Evolutionary conservation across 2,797 vertebrate genomes (phyloP).

Genomic region (Limosa lapponica): DNA sequence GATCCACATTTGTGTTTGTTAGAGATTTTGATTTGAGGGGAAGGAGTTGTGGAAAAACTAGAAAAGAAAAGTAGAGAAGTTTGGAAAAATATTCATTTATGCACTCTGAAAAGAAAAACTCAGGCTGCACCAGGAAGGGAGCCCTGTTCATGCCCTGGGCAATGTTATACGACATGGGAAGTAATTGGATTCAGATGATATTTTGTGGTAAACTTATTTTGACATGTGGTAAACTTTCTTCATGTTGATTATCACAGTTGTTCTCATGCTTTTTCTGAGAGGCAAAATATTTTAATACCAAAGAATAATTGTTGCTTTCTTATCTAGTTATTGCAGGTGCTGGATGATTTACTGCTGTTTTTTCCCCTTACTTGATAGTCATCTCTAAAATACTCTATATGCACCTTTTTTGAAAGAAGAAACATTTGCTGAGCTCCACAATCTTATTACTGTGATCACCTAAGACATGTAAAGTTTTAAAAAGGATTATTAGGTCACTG

Average conservation of each 20-base stretch:
- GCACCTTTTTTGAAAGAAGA: neutral
- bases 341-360: slow-evolving; percentile 3
- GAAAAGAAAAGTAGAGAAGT: neutral
- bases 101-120: neutral
- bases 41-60: neutral
- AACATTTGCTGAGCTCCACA: neutral
- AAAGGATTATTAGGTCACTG: neutral
- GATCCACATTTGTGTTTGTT: neutral
- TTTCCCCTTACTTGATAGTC: neutral
- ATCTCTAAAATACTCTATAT: neutral
- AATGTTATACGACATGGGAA: neutral
- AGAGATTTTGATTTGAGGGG: neutral
- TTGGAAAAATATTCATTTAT: neutral
- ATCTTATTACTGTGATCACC: neutral
- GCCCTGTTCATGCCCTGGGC: neutral
- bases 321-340: slow-evolving; percentile 27
- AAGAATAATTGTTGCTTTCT: slow-evolving; percentile 49
- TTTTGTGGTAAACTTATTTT: slow-evolving; percentile 33
- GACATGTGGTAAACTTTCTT: slow-evolving; percentile 26
- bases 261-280: slow-evolving; percentile 26
- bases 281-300: slow-evolving; percentile 36
- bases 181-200: slow-evolving; percentile 50
- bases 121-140: neutral
- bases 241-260: slow-evolving; percentile 39
- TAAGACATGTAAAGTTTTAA: neutral